Evolutionary conservation across 2,888 invertebrate genomes (phyloP).

Genomic region (Hirudinaria manillensis): DNA sequence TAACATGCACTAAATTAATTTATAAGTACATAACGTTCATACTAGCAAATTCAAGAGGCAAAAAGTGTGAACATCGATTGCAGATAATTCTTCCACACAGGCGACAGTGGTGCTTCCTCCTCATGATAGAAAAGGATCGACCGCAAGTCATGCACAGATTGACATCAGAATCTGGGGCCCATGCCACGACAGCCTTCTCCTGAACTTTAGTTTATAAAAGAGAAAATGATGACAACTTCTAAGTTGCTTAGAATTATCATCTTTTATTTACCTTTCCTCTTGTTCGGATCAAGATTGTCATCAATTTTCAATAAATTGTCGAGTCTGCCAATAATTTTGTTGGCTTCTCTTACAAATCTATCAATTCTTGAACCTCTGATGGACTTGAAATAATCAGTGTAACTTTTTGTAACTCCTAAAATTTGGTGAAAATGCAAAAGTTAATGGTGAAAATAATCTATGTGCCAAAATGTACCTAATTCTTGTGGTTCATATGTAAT

Average conservation of each 20-base stretch:
- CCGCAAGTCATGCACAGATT: constrained; percentile 86
- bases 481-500: constrained; percentile 63
- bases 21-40: constrained; percentile 38
- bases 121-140: constrained; percentile 71
- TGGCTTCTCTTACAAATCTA: constrained; percentile 85
- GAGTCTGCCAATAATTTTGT: constrained; percentile 84
- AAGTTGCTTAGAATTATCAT: not conserved
- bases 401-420: constrained; percentile 61
- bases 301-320: constrained; percentile 75
- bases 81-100: constrained; percentile 87
- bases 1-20: not conserved
- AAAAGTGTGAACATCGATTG: constrained; percentile 79
- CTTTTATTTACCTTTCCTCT: constrained; percentile 50
- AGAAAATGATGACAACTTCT: not conserved
- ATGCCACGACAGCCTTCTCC: constrained; percentile 71
- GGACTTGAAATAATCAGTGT: constrained; percentile 70
- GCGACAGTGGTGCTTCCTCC: constrained; percentile 90
- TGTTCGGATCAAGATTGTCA: constrained; percentile 61
- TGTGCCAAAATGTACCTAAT: constrained; percentile 56
- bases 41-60: constrained; percentile 69
- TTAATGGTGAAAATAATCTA: not conserved
- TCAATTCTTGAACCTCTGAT: constrained; percentile 69
- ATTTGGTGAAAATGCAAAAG: not conserved
- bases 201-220: constrained; percentile 56
- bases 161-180: constrained; percentile 86